Conservation (phyloP, 2,797 vertebrate species). For the Tokudaia muenninki region DNA sequence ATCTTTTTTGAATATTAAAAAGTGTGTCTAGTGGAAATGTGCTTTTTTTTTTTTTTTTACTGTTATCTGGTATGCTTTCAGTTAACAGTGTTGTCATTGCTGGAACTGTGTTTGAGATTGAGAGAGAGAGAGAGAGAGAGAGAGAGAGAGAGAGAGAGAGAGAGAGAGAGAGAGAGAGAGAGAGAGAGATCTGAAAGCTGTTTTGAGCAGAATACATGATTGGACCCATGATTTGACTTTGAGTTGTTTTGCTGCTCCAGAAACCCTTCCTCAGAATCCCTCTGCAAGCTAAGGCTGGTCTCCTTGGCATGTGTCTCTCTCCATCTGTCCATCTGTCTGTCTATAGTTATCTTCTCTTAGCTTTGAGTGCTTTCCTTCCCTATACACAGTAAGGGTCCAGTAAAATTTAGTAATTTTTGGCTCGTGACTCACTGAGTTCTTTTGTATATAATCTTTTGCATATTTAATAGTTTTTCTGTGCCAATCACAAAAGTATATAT, state of each 20-base stretch:
- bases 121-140: too few species aligned
- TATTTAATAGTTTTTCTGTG: slow-evolving; percentile 12
- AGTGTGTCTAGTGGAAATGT: background rate
- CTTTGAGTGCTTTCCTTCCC: background rate
- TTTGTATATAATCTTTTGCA: background rate
- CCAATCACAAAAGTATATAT: slow-evolving; percentile 21
- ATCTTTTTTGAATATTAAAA: background rate
- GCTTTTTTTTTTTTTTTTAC: background rate
- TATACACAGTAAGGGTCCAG: background rate
- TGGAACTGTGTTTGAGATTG: background rate
- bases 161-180: too few species aligned
- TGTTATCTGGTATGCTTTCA: background rate
- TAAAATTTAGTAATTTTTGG: slow-evolving; percentile 11
- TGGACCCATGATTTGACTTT: too few species aligned
- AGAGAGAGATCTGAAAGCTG: too few species aligned
- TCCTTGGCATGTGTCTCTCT: too few species aligned
- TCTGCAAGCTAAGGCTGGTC: too few species aligned
- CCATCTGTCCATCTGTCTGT: background rate
- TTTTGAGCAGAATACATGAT: too few species aligned
- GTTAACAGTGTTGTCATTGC: background rate
- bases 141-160: too few species aligned
- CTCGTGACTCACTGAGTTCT: background rate
- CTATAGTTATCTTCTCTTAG: background rate
- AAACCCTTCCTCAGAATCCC: too few species aligned
- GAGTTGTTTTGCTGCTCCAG: too few species aligned